phyloP scores from a whole-genome alignment of 2,888 invertebrate species.

The Drosophila melanosoma region DNA sequence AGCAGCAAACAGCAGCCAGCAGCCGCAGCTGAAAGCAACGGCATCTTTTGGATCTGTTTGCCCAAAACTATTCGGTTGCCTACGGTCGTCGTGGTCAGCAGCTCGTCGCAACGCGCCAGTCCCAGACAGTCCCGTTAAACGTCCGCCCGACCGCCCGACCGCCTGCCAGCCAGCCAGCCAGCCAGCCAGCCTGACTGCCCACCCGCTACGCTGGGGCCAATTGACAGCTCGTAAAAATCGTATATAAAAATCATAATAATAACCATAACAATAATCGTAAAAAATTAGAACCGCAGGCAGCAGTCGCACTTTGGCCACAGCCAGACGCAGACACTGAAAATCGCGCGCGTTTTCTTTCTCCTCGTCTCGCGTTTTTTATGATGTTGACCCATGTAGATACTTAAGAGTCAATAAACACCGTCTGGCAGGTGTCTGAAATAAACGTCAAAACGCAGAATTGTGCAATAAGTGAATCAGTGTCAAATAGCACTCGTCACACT shows the following conservation, averaged over 20 bases:
- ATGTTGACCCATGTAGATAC: constrained; percentile 55
- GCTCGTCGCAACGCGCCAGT: constrained; percentile 52
- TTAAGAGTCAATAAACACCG: constrained; percentile 56
- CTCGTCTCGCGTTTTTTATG: constrained; percentile 40
- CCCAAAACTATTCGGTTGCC: constrained; percentile 64
- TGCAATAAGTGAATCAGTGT: constrained; percentile 62
- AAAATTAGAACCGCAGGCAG: constrained; percentile 68
- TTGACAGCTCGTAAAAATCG: constrained; percentile 82
- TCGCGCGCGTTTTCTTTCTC: constrained; percentile 46
- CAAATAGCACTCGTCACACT: constrained; percentile 49
- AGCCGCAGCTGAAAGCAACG: constrained; percentile 41
- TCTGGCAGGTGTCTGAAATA: constrained; percentile 70
- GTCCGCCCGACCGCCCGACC: constrained; percentile 16
- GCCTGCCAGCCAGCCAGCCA: not conserved
- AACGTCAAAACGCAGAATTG: constrained; percentile 39
- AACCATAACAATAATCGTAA: constrained; percentile 85
- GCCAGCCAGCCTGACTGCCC: not conserved
- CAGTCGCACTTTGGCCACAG: constrained; percentile 71
- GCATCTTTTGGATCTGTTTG: constrained; percentile 53
- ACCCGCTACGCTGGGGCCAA: constrained; percentile 53
- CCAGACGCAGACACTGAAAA: constrained; percentile 47
- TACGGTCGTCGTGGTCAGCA: constrained; percentile 76
- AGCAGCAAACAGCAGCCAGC: constrained; percentile 34
- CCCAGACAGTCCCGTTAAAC: constrained; percentile 7
- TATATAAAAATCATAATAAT: constrained; percentile 80